Evolutionary conservation across 64 coral and sea anemone genomes (phyloP), one percentile per base, ranked within the genome.

Genomic region (Porites lutea): DNA sequence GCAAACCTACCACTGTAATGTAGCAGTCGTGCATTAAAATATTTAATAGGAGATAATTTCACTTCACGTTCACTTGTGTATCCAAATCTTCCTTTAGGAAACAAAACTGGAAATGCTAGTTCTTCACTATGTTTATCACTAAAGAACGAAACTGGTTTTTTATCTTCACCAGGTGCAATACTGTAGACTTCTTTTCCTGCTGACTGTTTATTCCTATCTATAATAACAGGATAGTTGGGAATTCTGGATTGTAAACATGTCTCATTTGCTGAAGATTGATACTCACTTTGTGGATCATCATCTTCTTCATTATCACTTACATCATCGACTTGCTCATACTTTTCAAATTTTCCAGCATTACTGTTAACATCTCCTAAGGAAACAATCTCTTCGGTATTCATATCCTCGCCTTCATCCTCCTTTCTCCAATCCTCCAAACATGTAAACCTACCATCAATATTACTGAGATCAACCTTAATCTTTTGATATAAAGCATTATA

Each of bases 261-360:
- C 77, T 79, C 2, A 79, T 79, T 46, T 79, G 54, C 77, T 79
- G 77, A 6, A 6, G 77, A 48, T 8, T 49, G 49, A 53, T 50
- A 55, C 20, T 79, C 77, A 79, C 54, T 79, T 16, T 52, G 48
- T 20, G 77, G 77, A 48, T 79, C 77, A 79, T 79, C 77, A 79
- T 58, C 20, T 79, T 79, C 77, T 43, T 71, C 68, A 53, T 79
- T 49, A 79, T 58, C 7, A 19, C 55, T 49, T 71, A 4, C 68
- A 19, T 6, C 27, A 43, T 79, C 13, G n/a, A 48, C 46, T 53
- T 79, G 51, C 77, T 79, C 47, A 53, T 0, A 52, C 19, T 53
- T 47, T 49, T 52, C 77, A n/a, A n/a, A n/a, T n/a, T n/a, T 48
- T 15, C 55, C 0, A 21, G 16, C 11, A 53, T 8, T 48, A 79